Base-by-base conservation (phyloP, 1,140 invertebrate genomes). In the Anagrus nilaparvatae region DNA sequence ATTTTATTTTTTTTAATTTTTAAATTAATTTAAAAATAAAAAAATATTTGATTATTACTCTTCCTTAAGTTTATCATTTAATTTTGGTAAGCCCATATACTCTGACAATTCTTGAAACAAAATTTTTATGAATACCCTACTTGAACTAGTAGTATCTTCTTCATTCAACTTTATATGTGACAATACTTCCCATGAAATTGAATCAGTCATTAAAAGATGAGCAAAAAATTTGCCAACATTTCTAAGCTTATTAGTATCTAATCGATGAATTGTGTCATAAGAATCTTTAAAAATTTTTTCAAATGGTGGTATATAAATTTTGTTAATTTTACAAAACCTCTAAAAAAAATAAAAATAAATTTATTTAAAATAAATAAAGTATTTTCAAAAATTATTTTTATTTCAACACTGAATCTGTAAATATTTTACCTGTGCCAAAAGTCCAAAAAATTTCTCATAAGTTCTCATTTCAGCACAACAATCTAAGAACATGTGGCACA, bases 401-500 rank as follows among this genome's bases (percentile, higher is more conserved):
- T 32, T 27, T 34, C 5, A 44, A 34, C 20, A 5, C 14, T 5
- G 17, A 34, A 20, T 6, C 9, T 34, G 3, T 13, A 27, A 10
- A 24, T 32, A 13, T 39, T 21, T 52, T 60, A 72, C 69, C 32
- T 82, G 79, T 4, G 92, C 91, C 23, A 99, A 61, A 2, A 98
- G 69, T 0, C 96, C 96, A 70, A 87, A 99, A 61, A 99, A 99
- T 65, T 97, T 97, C 61, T 98, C 93, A 59, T 99, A 99, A 0
- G 95, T 99, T 46, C 97, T 73, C 64, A 97, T 90, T 69, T 99
- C 95, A 5, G 95, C 94, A 71, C 96, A 99, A 58, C 96, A 99
- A 70, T 99, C 97, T 5, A 96, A 66, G 52, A 99, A 94, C 96
- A 99, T 99, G 63, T 98, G 88, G 60, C 95, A 99, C 1, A 99